Conservation (phyloP, 1,140 invertebrate species). For the Philotrypesis tridentata region DNA sequence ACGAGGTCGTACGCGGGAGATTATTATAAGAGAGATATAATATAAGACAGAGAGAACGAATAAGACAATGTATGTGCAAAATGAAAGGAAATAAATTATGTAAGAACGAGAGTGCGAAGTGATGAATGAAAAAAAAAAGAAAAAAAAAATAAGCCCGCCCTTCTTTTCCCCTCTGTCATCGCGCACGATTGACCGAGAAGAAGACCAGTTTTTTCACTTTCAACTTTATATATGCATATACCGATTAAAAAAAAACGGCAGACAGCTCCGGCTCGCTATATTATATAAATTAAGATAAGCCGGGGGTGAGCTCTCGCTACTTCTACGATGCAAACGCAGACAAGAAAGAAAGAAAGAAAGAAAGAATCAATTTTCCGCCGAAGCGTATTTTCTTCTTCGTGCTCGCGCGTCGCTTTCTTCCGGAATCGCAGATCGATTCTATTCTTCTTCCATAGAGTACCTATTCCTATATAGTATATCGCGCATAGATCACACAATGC, state of each 20-base stretch:
- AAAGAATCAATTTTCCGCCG: constrained; percentile 23
- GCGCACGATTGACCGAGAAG: neutral
- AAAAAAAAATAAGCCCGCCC: neutral
- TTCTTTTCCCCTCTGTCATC: constrained; percentile 22
- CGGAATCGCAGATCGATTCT: constrained; percentile 11
- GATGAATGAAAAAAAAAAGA: neutral
- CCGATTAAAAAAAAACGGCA: too few species aligned
- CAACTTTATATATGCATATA: neutral
- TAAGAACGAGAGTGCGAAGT: neutral
- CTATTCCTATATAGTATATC: neutral
- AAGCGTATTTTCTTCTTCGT: constrained; percentile 20
- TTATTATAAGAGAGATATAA: constrained; percentile 21
- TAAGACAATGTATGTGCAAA: constrained; percentile 36
- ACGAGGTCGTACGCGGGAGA: neutral
- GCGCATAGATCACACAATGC: neutral
- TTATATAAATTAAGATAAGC: constrained; percentile 65
- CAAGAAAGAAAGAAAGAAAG: constrained; percentile 33
- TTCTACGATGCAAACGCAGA: too few species aligned
- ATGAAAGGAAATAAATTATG: constrained; percentile 38
- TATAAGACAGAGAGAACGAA: constrained; percentile 34
- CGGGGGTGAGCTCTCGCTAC: constrained; percentile 59
- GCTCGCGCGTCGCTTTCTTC: constrained; percentile 29
- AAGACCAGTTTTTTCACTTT: neutral
- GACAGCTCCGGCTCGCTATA: constrained; percentile 64
- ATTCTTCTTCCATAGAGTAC: constrained; percentile 47